Base-by-base conservation (phyloP, 2,888 invertebrate species). In the Apoderus coryli region DNA sequence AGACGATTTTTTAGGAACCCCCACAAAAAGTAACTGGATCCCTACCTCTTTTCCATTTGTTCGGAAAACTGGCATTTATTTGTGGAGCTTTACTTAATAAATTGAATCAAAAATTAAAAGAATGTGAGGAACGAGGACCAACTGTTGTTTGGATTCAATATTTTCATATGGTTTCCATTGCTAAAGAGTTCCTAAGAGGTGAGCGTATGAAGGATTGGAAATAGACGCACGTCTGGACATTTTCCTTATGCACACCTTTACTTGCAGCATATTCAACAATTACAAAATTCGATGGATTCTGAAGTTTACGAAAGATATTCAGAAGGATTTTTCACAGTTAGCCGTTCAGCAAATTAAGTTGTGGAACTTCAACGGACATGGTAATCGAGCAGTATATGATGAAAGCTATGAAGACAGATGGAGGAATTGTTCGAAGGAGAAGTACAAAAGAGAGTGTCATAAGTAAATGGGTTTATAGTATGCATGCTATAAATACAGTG, bases 151-250 rank as follows among this genome's bases (percentile, higher is more conserved):
- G n/a, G n/a, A n/a, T n/a, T n/a, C n/a, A n/a, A n/a, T n/a, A n/a
- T n/a, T n/a, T n/a, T n/a, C n/a, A n/a, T n/a, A n/a, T n/a, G n/a
- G n/a, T n/a, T n/a, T n/a, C n/a, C n/a, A n/a, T n/a, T n/a, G n/a
- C n/a, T n/a, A n/a, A n/a, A n/a, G n/a, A n/a, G n/a, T n/a, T n/a
- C n/a, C n/a, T n/a, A n/a, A 44, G 46, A 45, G 53, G 54, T 45
- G 53, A 56, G 35, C 46, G 54, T 39, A 46, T 46, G 47, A 50
- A 50, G 22, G 48, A 54, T 47, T 56, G 53, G 50, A 27, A 49
- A 47, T 40, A 49, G 47, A 28, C 44, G 43, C 31, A 32, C 45
- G 9, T 35, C 35, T 22, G 44, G 45, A 26, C 45, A 47, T 40
- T 46, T 44, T 36, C 33, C 22, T 29, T 44, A 45, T 35, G 40